These are phyloP conservation scores for Tachycineta bicolor DNA, from an alignment of 2,113 vertebrate species.

Conservation along the genomic window DNA sequence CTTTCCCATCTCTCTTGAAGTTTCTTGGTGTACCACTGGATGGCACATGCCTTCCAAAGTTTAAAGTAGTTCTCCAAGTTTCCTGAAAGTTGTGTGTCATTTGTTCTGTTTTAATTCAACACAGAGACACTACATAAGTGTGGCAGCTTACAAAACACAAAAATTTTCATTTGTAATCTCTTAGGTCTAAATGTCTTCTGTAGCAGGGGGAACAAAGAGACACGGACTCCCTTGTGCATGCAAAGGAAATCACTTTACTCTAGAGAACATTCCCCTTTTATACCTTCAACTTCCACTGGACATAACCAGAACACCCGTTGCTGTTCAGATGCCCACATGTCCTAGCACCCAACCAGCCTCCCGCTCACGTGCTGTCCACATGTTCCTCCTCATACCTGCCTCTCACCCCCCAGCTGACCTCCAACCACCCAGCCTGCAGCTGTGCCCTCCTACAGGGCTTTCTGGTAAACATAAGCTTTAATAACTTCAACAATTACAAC, in stretches of 20 bases:
- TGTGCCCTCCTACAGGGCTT: not conserved
- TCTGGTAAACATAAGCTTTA: not conserved
- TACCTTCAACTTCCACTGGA: not conserved
- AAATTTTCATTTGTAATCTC: not conserved
- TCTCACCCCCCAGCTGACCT: not conserved
- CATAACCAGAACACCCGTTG: not conserved
- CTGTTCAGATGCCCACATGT: not conserved
- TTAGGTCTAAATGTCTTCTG: not conserved
- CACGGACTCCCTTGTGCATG: not conserved
- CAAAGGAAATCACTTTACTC: not conserved
- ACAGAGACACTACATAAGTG: not conserved
- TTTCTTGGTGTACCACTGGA: constrained; percentile 32
- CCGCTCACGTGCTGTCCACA: not conserved
- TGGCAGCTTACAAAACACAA: not conserved
- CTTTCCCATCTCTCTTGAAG: not conserved
- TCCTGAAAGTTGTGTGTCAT: not conserved
- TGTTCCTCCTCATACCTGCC: not conserved
- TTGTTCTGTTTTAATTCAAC: not conserved
- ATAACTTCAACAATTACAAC: not conserved
- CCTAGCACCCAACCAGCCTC: not conserved
- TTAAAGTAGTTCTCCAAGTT: not conserved
- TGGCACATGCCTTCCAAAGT: constrained; percentile 12
- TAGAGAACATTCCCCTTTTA: not conserved
- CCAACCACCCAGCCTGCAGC: not conserved
- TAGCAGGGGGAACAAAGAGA: not conserved